These are phyloP conservation scores for Theropithecus gelada DNA, from an alignment of 2,113 vertebrate species.

Conservation along the genomic window DNA sequence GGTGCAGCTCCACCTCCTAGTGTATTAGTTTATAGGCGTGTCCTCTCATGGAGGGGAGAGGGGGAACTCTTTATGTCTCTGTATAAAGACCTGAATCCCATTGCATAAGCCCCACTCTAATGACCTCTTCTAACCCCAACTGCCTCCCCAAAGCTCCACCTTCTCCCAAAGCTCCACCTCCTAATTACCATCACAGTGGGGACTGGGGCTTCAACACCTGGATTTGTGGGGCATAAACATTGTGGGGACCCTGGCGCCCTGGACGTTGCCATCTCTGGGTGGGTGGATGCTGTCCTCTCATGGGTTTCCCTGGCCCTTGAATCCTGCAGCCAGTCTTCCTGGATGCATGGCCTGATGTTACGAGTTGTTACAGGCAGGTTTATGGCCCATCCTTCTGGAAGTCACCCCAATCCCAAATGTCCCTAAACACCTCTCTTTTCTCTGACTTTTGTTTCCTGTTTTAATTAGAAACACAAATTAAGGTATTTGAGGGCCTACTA, in stretches of 20 bases:
- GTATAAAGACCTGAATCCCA: accelerated
- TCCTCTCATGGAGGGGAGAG: neutral
- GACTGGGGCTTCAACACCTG: accelerated
- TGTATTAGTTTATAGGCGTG: accelerated
- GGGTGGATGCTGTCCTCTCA: accelerated
- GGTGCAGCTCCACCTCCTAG: too few relatives aligned
- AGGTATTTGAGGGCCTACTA: accelerated
- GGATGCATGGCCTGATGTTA: accelerated
- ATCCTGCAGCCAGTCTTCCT: accelerated
- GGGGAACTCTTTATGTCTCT: too few relatives aligned
- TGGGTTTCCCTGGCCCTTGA: accelerated
- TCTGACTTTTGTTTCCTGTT: neutral
- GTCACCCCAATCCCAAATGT: accelerated
- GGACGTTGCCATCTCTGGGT: neutral
- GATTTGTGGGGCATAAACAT: accelerated
- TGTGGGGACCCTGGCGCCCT: too few relatives aligned
- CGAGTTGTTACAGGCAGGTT: accelerated
- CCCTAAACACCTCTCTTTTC: neutral
- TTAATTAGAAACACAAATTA: neutral
- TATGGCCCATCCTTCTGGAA: too few relatives aligned
- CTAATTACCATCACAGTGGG: accelerated
- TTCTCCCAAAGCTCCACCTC: neutral
- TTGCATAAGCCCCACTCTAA: accelerated
- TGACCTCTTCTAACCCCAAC: accelerated
- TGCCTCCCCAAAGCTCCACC: neutral